Percentiles rank a stretch among this genome's conserved stretches.
Conservation (phyloP, 2,113 vertebrate species). For the Mobula hypostoma region DNA sequence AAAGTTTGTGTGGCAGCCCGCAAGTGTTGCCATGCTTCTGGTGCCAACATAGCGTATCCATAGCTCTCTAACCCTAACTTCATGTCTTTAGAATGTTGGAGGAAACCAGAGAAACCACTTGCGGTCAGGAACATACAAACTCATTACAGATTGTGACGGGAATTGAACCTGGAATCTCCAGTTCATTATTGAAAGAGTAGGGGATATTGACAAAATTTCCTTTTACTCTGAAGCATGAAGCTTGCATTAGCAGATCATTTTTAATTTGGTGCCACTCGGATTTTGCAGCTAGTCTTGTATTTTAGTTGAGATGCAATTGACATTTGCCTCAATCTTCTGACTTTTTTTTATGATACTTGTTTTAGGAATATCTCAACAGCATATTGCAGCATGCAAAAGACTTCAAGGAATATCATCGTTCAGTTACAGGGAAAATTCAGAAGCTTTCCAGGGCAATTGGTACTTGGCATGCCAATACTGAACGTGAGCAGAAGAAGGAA, state of each 20-base stretch:
- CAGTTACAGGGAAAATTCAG: constrained; percentile 88
- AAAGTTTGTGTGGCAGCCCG: too few relatives aligned
- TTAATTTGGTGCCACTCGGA: neutral
- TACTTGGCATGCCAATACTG: constrained; percentile 95
- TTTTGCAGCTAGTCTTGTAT: neutral
- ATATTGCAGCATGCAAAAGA: constrained; percentile 97
- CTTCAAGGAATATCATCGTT: constrained; percentile 96
- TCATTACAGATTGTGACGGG: too few relatives aligned
- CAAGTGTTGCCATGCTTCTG: too few relatives aligned
- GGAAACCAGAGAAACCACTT: too few relatives aligned
- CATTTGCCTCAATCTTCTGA: neutral
- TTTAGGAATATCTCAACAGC: constrained; percentile 94
- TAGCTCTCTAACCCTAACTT: too few relatives aligned
- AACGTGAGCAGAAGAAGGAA: constrained; percentile 96
- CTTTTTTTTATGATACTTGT: neutral
- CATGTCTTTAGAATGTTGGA: too few relatives aligned
- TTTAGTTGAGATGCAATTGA: neutral
- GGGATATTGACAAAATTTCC: neutral
- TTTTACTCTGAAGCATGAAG: neutral
- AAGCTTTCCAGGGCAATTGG: constrained; percentile 89
- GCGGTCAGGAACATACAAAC: too few relatives aligned
- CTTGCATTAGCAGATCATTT: neutral
- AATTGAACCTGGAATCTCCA: neutral
- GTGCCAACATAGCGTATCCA: too few relatives aligned
- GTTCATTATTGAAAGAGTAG: neutral